Evolutionary conservation across 2,797 vertebrate species (phyloP), one percentile per base, ranked within the genome.

Genomic region (Enoplosus armatus): DNA sequence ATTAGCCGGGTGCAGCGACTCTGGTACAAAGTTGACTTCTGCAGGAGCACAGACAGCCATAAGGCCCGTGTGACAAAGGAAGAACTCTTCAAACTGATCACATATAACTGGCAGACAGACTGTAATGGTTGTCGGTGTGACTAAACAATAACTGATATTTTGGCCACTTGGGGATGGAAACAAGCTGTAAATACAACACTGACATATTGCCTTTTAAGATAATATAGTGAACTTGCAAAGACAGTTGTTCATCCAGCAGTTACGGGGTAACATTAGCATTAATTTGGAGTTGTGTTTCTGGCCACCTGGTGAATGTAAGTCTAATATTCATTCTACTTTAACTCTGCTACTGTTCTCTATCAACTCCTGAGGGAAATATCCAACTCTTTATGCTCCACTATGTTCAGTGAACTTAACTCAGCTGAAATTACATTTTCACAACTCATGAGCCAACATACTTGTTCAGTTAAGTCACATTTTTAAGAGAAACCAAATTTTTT

Each of bases 381-480:
- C 41, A n/a, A 8, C 50, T 43, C 6, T 54, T 22, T 29, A 53
- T 37, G 24, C 35, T 50, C n/a, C 63, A 67, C 16, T 27, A 11
- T 26, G 31, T 41, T 58, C 31, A 12, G 2, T 59, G 6, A 35
- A 39, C 12, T 60, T 8, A 37, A 15, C 12, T 4, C 5, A 35
- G 33, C 31, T 35, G 16, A 58, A n/a, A 35, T 35, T 14, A n/a
- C 5, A 58, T 12, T 55, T 45, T 45, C 12, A 45, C 20, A 55
- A 56, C 51, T 55, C 22, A 26, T 48, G 22, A 33, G 15, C 20
- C 5, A 0, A n/a, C 1, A 37, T 45, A 53, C 18, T 9, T 22
- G n/a, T 27, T 33, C 3, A 33, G n/a, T 56, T 64, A 64, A 45
- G 22, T n/a, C 45, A 35, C 31, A 51, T 16, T 61, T 72, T 60